Base-by-base conservation (phyloP, 2,113 vertebrate genomes). In the Trachemys scripta region DNA sequence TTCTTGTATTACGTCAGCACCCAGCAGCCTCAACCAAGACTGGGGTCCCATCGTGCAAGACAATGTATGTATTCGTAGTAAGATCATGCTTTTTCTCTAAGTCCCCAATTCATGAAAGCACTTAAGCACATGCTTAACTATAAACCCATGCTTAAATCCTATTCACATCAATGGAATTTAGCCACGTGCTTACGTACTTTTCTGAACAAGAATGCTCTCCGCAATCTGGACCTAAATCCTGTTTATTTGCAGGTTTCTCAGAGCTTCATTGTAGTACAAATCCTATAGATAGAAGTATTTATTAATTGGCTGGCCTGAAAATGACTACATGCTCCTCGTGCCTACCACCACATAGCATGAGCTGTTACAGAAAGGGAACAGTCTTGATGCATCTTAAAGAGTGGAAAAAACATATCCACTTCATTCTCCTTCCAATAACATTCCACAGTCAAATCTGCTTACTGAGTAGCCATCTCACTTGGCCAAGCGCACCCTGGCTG, bases 261-360 rank as follows among this genome's bases (percentile, higher is more conserved):
- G 47, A 3, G 19, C 80, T 78, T n/a, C 92, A 72, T 80, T 91
- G 47, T 53, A 89, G 47, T 57, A 89, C 80, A 97, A 95, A 94
- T 93, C 89, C 93, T 84, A 29, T 35, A 82, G 80, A 95, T 80
- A 49, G 92, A 95, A 90, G 88, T 91, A 90, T 92, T 90, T 94
- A 79, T 88, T 96, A 96, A 95, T 95, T 96, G 82, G 79, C 83
- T 96, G 87, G 84, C 87, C 82, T 90, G 54, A 84, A 88, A 92
- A 84, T 85, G 76, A 95, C 89, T 92, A 95, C 89, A 87, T 57
- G 12, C 88, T 95, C 54, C 20, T 82, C 6, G 90, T 94, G 91
- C 93, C 96, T 94, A 93, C 93, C 89, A 96, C 95, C 75, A 91
- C 76, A 83, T 85, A 92, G 72, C 29, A 65, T 29, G 80, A 10